Percentiles rank a stretch among this genome's conserved stretches.
Evolutionary conservation across 2,113 vertebrate genomes (phyloP).

Genomic region (Phaetusa simplex): DNA sequence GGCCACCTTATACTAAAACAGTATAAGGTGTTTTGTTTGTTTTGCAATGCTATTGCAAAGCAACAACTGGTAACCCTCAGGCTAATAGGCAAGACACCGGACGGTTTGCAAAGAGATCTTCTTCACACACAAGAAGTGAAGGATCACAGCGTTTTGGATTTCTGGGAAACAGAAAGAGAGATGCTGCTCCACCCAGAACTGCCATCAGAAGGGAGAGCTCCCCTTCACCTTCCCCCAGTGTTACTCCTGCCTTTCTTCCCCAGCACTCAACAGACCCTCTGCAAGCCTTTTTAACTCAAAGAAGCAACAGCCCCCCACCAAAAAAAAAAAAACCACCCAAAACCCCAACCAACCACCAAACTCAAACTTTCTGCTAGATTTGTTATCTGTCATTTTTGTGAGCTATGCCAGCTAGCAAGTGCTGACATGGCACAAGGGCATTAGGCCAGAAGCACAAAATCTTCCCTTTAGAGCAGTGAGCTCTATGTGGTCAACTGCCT

Average conservation of each 20-base stretch:
- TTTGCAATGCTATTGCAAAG: not conserved
- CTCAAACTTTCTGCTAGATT: not conserved
- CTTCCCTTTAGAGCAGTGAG: not conserved
- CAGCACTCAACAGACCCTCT: not conserved
- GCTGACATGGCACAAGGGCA: not conserved
- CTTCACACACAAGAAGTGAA: not conserved
- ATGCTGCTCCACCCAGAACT: not conserved
- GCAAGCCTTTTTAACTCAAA: not conserved
- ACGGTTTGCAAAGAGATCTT: not conserved
- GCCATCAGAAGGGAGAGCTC: not conserved
- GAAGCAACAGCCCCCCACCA: not conserved
- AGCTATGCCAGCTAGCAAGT: not conserved
- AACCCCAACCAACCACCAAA: too few species aligned
- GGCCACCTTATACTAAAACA: not conserved
- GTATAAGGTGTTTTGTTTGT: not conserved
- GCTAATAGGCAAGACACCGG: not conserved
- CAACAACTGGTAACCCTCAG: not conserved
- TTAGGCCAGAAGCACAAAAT: not conserved
- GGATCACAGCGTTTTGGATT: not conserved
- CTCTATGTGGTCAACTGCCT: not conserved
- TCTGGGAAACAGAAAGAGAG: not conserved
- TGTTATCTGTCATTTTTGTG: not conserved
- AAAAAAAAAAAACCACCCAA: not conserved
- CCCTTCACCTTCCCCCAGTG: not conserved
- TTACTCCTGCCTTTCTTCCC: not conserved